Evolutionary conservation across 2,797 vertebrate species (phyloP), one percentile per base, ranked within the genome.

Genomic region (Neosilurus hyrtlii): DNA sequence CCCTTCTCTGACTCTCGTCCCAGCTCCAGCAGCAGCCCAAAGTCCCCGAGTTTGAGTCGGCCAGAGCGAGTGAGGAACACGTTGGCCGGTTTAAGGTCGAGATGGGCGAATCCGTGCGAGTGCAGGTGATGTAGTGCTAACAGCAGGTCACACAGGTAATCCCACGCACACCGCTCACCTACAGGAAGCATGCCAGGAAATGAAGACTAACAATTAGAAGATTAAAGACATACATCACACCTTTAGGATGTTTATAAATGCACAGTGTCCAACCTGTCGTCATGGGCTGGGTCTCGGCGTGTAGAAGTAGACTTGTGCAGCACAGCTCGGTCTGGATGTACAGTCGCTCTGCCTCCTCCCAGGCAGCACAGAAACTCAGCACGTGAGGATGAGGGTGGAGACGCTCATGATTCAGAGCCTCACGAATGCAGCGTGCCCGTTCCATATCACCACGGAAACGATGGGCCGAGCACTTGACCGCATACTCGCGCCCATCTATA

Each of bases 281-380:
- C 37, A 92, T 90, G n/a, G 95, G 89, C 82, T 95, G 93, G 74
- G 92, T 91, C 86, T 97, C 96, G 4, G 94, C 94, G 9, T 95
- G 93, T 61, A 94, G 93, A 90, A 96, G 92, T 85, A 97, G 90
- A 87, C 93, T 97, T 80, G 93, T 93, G 76, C 91, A 94, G 6
- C 96, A 98, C 72, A 98, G 92, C 89, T 98, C 96, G 0, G 95
- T 97, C 92, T 97, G 97, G 79, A 98, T 95, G 92, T 96, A 96
- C 0, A 98, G 93, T n/a, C 95, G 90, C 11, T 94, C 94, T 0
- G 87, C 90, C 91, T 97, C 96, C 89, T 97, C 96, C 97, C 97
- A 98, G 86, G 96, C 96, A 0, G 93, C 93, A 62, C 95, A 90
- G 37, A 98, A 95, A 62, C 92, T 88, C 87, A 98, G 90, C 54